Evolutionary conservation across 2,113 vertebrate species (phyloP).

Genomic region (Apistogramma diplotaenia): DNA sequence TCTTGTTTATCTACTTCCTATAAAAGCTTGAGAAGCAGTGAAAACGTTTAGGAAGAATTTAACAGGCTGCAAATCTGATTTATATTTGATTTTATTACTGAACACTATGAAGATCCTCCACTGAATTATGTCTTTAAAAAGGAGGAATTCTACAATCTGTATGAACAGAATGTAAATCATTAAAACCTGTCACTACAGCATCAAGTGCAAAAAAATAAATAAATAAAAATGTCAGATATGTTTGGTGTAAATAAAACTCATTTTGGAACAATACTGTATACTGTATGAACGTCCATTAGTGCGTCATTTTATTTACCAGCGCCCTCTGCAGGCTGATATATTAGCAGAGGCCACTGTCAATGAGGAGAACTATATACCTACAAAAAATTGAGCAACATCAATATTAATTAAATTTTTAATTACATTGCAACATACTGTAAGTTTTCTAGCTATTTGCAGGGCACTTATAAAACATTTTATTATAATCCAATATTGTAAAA

Average conservation of each 20-base stretch:
- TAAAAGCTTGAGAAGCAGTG: background rate
- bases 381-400: background rate
- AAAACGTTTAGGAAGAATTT: background rate
- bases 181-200: background rate
- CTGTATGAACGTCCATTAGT: background rate
- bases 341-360: background rate
- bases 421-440: background rate
- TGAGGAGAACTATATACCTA: background rate
- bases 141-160: background rate
- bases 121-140: background rate
- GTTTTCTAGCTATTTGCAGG: background rate
- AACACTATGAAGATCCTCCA: background rate
- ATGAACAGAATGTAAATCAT: background rate
- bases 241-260: background rate
- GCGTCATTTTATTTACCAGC: background rate
- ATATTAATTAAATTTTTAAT: background rate
- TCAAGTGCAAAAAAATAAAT: background rate
- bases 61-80: background rate
- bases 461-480: background rate
- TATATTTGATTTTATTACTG: background rate
- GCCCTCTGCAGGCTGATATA: constrained; percentile 40
- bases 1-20: background rate
- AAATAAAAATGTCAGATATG: background rate
- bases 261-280: background rate
- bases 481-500: background rate